Percentiles rank a stretch among this genome's conserved stretches.
These are phyloP conservation scores for Chrysemys picta DNA, from an alignment of 2,113 vertebrate genomes.

Conservation along the genomic window DNA sequence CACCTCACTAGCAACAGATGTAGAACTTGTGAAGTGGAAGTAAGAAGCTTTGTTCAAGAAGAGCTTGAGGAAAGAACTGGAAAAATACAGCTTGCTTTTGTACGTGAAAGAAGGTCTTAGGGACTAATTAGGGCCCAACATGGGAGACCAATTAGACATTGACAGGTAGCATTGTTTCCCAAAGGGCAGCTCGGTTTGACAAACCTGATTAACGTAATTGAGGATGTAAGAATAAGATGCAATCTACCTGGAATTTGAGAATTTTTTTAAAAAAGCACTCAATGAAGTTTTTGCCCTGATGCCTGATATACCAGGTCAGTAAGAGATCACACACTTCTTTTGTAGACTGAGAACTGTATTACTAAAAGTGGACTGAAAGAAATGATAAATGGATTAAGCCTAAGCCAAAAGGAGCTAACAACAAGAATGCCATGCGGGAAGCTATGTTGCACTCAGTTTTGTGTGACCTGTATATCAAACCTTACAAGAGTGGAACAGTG, in stretches of 20 bases:
- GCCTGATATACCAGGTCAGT: background rate
- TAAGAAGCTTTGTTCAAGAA: background rate
- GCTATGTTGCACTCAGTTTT: background rate
- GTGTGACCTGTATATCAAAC: background rate
- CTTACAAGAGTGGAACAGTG: background rate
- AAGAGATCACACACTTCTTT: background rate
- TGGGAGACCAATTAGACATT: background rate
- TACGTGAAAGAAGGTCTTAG: background rate
- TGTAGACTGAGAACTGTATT: background rate
- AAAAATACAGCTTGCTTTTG: background rate
- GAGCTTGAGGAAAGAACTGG: background rate
- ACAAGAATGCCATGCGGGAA: background rate
- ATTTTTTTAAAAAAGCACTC: background rate
- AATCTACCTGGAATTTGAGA: background rate
- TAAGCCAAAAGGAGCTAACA: background rate
- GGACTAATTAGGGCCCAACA: fast-evolving
- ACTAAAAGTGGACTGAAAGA: background rate
- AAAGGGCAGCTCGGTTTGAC: background rate
- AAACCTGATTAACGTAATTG: background rate
- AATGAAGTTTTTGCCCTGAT: background rate
- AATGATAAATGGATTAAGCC: background rate
- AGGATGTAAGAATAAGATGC: background rate
- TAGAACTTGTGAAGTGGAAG: background rate
- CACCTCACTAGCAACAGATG: background rate
- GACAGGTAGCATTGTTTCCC: background rate